Evolutionary conservation across 2,113 vertebrate species (phyloP).

Genomic region (Elanus axillaris): DNA sequence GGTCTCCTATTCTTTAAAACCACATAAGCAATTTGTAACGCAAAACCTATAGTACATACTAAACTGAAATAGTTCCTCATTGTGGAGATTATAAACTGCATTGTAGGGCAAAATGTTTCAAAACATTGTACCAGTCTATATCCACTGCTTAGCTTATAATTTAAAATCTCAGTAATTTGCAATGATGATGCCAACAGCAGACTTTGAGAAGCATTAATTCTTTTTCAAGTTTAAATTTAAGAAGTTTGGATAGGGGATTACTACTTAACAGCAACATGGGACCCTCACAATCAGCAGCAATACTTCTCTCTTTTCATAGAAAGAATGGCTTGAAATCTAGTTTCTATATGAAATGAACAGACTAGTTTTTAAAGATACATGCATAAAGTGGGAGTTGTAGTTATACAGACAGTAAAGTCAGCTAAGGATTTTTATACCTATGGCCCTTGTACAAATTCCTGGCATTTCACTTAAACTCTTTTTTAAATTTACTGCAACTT

Average conservation of each 20-base stretch:
- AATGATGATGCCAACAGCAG: neutral
- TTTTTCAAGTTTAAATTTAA: neutral
- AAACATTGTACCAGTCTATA: neutral
- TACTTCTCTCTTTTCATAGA: neutral
- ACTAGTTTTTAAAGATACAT: neutral
- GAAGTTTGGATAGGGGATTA: neutral
- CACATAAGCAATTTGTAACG: neutral
- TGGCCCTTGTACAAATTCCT: neutral
- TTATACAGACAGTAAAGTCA: neutral
- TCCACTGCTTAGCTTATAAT: neutral
- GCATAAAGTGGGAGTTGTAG: neutral
- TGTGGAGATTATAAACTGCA: neutral
- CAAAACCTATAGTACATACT: neutral
- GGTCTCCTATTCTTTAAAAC: neutral
- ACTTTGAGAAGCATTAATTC: neutral
- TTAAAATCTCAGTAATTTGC: neutral
- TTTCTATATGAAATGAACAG: neutral
- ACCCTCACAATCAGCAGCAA: neutral
- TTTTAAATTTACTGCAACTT: neutral
- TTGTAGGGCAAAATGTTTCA: neutral
- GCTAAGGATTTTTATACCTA: neutral
- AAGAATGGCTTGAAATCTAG: neutral
- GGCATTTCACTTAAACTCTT: neutral
- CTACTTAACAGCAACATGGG: neutral
- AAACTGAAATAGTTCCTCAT: neutral